phyloP scores from a whole-genome alignment of 1,140 invertebrate species.

The Temnothorax longispinosus region DNA sequence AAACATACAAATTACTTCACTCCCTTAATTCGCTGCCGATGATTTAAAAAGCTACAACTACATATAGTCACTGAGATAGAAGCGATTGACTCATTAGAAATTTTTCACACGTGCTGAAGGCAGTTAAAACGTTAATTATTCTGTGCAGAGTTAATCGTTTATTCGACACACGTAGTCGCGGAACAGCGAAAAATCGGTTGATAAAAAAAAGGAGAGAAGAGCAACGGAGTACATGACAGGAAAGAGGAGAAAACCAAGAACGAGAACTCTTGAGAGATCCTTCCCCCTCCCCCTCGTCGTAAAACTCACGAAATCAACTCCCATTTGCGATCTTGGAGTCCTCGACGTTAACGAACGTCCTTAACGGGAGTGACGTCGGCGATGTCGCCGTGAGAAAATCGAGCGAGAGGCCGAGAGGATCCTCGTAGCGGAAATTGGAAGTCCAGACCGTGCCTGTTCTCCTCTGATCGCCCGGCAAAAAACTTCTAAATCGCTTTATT shows the following conservation, averaged over 20 bases:
- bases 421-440: slow-evolving; percentile 44
- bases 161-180: slow-evolving; percentile 28
- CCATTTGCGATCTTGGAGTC: slow-evolving; percentile 31
- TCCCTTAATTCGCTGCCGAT: neutral
- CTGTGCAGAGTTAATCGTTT: neutral
- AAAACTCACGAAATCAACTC: slow-evolving; percentile 64
- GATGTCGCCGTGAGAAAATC: neutral
- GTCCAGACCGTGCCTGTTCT: slow-evolving; percentile 6
- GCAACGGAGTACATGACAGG: neutral
- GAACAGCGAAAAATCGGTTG: slow-evolving; percentile 29
- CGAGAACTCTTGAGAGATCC: slow-evolving; percentile 9
- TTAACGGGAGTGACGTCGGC: slow-evolving; percentile 35
- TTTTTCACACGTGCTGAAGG: slow-evolving; percentile 33
- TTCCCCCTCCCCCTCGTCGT: neutral
- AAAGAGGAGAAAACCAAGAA: neutral
- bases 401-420: neutral
- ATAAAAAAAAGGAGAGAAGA: neutral
- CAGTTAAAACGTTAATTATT: slow-evolving; percentile 45
- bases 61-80: neutral
- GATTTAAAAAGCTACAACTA: neutral
- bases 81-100: neutral
- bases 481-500: neutral
- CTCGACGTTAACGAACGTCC: slow-evolving; percentile 42
- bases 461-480: slow-evolving; percentile 34
- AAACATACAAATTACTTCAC: neutral